phyloP scores from a whole-genome alignment of 2,888 invertebrate genomes.

The Branchipolynoe longqiensis region DNA sequence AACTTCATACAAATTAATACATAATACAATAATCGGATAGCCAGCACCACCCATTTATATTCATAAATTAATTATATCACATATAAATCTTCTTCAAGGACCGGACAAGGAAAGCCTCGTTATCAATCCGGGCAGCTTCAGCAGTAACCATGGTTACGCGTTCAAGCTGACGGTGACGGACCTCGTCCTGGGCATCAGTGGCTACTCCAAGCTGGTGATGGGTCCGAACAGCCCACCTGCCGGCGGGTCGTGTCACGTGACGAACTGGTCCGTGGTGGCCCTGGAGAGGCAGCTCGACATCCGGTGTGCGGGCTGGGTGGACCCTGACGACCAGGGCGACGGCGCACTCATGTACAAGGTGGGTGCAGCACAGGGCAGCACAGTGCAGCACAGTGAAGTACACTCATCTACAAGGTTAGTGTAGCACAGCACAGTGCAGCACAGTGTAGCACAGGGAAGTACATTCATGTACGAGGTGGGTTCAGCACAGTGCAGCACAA shows the following conservation, averaged over 20 bases:
- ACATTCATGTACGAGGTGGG: no score
- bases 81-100: no score
- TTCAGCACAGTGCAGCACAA: no score
- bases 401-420: background rate
- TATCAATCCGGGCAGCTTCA: background rate
- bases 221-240: background rate
- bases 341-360: background rate
- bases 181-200: background rate
- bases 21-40: no score
- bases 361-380: no score
- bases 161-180: conserved; percentile 25
- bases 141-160: background rate
- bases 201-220: background rate
- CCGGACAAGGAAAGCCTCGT: conserved; percentile 4
- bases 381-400: no score
- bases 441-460: no score
- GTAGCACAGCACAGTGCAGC: no score
- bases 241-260: background rate
- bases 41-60: no score
- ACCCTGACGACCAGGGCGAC: background rate
- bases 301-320: background rate
- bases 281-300: background rate
- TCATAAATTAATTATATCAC: no score
- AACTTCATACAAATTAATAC: no score
- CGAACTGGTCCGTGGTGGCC: background rate